Evolutionary conservation across 2,797 vertebrate species (phyloP), one percentile per base, ranked within the genome.

Genomic region (Centropyge bicolor): DNA sequence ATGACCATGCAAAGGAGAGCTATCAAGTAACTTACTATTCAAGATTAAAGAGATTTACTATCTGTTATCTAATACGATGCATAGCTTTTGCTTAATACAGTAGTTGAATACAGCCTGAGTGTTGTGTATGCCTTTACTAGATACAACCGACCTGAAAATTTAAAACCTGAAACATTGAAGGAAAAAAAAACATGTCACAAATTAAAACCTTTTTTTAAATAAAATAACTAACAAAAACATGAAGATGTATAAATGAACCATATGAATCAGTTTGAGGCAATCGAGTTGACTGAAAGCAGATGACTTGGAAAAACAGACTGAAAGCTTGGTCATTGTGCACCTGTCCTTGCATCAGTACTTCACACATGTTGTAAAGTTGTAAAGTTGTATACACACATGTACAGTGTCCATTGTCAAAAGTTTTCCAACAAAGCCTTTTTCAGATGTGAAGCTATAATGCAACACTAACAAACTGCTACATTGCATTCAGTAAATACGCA

Each of bases 31-130:
- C 36, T 67, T 84, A 67, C 43, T 70, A 56, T 48, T 77, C 35
- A 82, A 46, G 43, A 80, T 81, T 74, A 76, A 81, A 70, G 66
- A 87, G 45, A 67, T 57, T 61, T 67, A 38, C 48, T 79, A 76
- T 78, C 69, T 57, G 60, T 57, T 60, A 78, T 75, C 80, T 79
- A 71, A 79, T 82, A 80, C 52, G 51, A 86, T 88, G 82, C 82
- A 85, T 88, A 84, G 75, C 77, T 80, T 72, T 86, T 90, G 75
- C 65, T 80, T 88, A 88, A 90, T 91, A 93, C 92, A 94, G 93
- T 93, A 94, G 92, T 91, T 90, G 70, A 83, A 84, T 91, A 90
- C 83, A 93, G 89, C 89, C 92, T 93, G 91, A 94, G 91, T 92
- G 67, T 84, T 84, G 85, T 83, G 71, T 75, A 87, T 83, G 78